phyloP scores from a whole-genome alignment of 1,140 invertebrate species.

The Grapholita molesta region DNA sequence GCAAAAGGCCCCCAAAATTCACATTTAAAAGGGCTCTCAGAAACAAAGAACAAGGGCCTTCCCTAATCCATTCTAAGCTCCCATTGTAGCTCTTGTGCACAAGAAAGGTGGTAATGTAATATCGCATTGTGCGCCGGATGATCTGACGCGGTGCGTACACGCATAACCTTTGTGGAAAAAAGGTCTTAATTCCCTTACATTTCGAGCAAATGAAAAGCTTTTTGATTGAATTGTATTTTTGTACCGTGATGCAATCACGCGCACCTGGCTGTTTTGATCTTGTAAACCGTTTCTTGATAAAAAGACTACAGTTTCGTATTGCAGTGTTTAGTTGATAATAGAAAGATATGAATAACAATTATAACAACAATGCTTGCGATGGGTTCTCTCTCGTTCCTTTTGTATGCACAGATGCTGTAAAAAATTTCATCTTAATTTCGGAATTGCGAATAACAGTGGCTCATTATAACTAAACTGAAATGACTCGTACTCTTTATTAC shows the following conservation, averaged over 20 bases:
- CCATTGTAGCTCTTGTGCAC: background rate
- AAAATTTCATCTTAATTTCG: conserved; percentile 24
- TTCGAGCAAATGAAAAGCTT: background rate
- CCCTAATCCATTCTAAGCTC: conserved; percentile 60
- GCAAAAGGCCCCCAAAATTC: conserved; percentile 53
- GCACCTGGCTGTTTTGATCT: background rate
- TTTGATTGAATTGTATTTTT: background rate
- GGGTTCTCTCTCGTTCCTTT: background rate
- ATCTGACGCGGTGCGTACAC: background rate
- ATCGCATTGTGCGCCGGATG: conserved; percentile 46
- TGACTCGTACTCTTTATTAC: background rate
- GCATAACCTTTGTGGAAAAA: background rate
- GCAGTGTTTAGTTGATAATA: background rate
- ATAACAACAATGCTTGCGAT: background rate
- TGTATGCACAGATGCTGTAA: background rate
- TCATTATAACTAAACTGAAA: background rate
- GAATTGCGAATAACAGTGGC: background rate
- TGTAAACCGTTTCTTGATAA: background rate
- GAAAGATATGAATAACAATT: background rate
- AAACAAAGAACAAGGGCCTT: conserved; percentile 64
- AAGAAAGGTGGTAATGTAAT: conserved; percentile 60
- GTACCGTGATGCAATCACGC: background rate
- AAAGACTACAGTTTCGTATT: background rate
- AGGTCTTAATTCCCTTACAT: background rate
- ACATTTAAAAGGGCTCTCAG: conserved; percentile 62